Evolutionary conservation across 2,113 vertebrate species (phyloP), one percentile per base, ranked within the genome.

Genomic region (Chrysemys picta): DNA sequence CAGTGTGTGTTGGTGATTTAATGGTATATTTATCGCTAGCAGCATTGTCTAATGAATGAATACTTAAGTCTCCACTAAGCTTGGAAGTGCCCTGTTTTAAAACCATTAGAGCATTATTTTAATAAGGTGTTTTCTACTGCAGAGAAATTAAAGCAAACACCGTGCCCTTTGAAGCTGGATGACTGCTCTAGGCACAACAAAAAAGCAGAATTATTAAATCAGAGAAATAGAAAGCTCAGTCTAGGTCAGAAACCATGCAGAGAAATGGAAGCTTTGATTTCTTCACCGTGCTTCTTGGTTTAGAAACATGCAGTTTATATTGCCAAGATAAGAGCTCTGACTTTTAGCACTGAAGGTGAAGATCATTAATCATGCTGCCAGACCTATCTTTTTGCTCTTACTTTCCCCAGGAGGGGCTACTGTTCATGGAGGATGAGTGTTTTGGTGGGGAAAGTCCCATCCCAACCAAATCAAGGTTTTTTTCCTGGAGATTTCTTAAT

Each of bases 81-180:
- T 91, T 84, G 59, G 78, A 92, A 96, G 76, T 80, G n/a, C 22
- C 47, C 81, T 84, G 42, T 69, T 97, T 95, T 27, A 92, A 45
- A 96, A 45, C 72, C 25, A 90, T 88, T 96, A 95, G 96, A 96
- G 93, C 75, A 91, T 96, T 96, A 93, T 78, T 93, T 96, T 97
- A 97, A 97, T 96, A 83, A 97, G 85, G 24, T 89, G 35, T 93
- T 96, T 96, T 97, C 50, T 93, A 31, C 80, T 81, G 83, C 87
- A 89, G 82, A 79, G 50, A 52, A 93, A 85, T 95, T 96, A 95
- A 94, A 97, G 84, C 78, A 96, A 94, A 82, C 82, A 89, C 75
- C 91, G 65, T 62, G 65, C 87, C 92, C 89, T 97, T 94, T 97
- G 94, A 97, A 97, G 69, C 47, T 91, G 90, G 69, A 88, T 87